Evolutionary conservation across 2,113 vertebrate genomes (phyloP), one percentile per base, ranked within the genome.

Genomic region (Oxyruncus cristatus): DNA sequence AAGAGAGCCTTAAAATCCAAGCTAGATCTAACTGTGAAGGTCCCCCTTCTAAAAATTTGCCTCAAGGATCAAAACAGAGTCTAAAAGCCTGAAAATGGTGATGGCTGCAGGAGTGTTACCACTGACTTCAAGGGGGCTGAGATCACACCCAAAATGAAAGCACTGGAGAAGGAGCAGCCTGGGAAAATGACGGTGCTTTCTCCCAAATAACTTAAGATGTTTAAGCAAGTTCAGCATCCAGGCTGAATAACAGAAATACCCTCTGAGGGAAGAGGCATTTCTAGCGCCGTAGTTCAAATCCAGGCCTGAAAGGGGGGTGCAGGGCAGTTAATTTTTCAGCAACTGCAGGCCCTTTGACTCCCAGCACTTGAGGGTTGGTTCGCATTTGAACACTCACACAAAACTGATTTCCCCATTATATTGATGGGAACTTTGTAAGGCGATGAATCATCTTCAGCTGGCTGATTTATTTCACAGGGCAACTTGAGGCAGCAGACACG

Each of bases 401-500:
- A 89, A 97, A 93, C 77, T 71, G 89, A 94, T 86, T 81, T 89
- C 89, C 52, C 89, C 75, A 66, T 84, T 95, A 73, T 82, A 91
- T 90, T 68, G 96, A 97, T 89, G 93, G 93, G 96, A 95, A 95
- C 85, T 93, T 85, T 73, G 70, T 49, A 94, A 82, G 19, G 63
- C 68, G 86, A 88, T 89, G 93, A 92, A 96, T 96, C 90, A 96
- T 83, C 92, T 86, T 95, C 91, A 95, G 74, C 87, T 68, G 85
- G 81, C 68, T 96, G 85, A 95, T 94, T 94, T 81, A 93, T 96
- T 97, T 95, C 91, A 84, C 89, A 86, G 90, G 67, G 77, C 87
- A 89, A 55, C 81, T 93, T 53, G 49, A 94, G 65, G 90, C 91
- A 96, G 83, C 72, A 85, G 92, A 86, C 86, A 91, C 72, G 61